Conservation (phyloP, 1,140 invertebrate genomes). For the Zaprionus ornatus region DNA sequence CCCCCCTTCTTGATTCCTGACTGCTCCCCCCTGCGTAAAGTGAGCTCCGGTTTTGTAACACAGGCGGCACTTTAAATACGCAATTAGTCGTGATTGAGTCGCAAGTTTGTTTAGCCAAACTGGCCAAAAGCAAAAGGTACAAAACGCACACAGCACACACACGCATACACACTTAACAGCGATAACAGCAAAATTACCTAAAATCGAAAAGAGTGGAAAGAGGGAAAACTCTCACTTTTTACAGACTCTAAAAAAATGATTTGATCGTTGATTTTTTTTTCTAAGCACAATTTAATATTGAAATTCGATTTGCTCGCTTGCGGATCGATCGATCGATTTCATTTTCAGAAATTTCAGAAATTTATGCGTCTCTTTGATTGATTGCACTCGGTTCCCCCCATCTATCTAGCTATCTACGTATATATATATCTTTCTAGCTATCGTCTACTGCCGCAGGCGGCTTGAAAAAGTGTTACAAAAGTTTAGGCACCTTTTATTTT, state of each 20-base stretch:
- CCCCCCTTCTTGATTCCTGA: not conserved
- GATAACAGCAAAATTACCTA: constrained; percentile 51
- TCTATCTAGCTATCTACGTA: not conserved
- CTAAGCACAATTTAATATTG: constrained; percentile 56
- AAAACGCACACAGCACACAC: constrained; percentile 28
- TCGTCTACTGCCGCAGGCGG: constrained; percentile 34
- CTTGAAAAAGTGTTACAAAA: constrained; percentile 52
- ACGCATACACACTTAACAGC: constrained; percentile 19
- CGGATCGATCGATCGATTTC: constrained; percentile 31
- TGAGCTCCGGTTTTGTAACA: constrained; percentile 74
- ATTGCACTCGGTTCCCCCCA: constrained; percentile 49
- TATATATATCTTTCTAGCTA: constrained; percentile 8
- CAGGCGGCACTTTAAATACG: constrained; percentile 78
- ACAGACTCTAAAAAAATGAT: constrained; percentile 29
- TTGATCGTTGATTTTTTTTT: constrained; percentile 25
- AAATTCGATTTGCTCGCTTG: constrained; percentile 14
- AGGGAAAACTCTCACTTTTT: constrained; percentile 81
- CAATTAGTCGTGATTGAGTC: constrained; percentile 82
- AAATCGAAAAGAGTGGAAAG: constrained; percentile 16
- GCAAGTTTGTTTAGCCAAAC: constrained; percentile 71
- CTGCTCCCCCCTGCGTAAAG: not conserved
- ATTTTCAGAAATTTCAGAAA: constrained; percentile 34
- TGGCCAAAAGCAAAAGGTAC: constrained; percentile 23
- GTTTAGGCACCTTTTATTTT: constrained; percentile 64
- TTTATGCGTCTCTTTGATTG: constrained; percentile 68